Evolutionary conservation across 2,888 invertebrate genomes (phyloP), one percentile per base, ranked within the genome.

Genomic region (Microplitis manilae): DNA sequence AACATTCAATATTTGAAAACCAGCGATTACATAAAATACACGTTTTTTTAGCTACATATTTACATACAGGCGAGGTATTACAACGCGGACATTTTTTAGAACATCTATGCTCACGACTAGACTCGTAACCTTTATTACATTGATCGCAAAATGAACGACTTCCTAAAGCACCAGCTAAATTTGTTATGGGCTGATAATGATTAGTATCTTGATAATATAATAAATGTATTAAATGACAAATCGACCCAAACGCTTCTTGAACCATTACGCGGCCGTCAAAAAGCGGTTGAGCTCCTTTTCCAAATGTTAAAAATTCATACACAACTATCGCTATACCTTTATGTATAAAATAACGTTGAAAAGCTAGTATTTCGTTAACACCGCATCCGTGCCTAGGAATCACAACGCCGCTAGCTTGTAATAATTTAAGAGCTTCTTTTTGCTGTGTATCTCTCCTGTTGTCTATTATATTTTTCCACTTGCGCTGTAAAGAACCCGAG

Each of bases 221-320:
- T 15, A 61, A 15, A 61, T 13, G 15, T 61, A 61, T 15, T 13
- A 17, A 15, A 15, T 17, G 13, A n/a, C 1, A 13, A 61, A 61
- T 2, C 6, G 9, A 6, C 8, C 61, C 61, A n/a, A 15, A n/a
- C 1, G 13, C 1, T n/a, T 61, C n/a, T 8, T 61, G 13, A 61
- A 61, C 61, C 6, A 61, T 6, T 0, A 1, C 0, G 1, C 61
- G 61, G 0, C 61, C 61, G n/a, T 61, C n/a, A 1, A 61, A 7
- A 13, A n/a, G 6, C 2, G 61, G 61, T 61, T n/a, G 13, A 13
- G 6, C 15, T 1, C 8, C 61, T 6, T 8, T 61, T n/a, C 61
- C 61, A 13, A 64, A 64, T 64, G 64, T 64, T 17, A 20, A 30
- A 64, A 64, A 64, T 64, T 64, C 17, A 64, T 64, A 30, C 17